Percentiles rank a stretch among this genome's conserved stretches.
phyloP scores from a whole-genome alignment of 2,888 invertebrate genomes.

The Sthenelais limicola region DNA sequence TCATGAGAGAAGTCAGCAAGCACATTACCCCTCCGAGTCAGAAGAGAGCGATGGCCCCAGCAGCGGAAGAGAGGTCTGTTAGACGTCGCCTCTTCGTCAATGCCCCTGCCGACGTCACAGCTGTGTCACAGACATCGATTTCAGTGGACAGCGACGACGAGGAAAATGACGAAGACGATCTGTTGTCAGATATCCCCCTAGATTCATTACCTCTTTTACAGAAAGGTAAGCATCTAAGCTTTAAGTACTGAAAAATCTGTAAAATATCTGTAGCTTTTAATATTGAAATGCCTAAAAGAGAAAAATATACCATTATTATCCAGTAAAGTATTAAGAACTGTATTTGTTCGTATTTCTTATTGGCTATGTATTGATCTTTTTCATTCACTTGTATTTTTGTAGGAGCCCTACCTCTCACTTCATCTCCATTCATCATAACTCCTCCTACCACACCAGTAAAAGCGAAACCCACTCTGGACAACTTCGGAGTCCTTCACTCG shows the following conservation, averaged over 20 bases:
- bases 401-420: slow-evolving; percentile 26
- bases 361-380: neutral
- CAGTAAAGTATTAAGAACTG: no score
- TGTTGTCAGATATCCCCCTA: no score
- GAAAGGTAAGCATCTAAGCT: no score
- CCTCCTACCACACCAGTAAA: slow-evolving; percentile 7
- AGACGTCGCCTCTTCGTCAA: neutral
- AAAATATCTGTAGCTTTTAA: no score
- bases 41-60: neutral
- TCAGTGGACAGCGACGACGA: slow-evolving; percentile 30
- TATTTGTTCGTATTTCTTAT: neutral
- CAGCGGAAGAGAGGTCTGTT: neutral
- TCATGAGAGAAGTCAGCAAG: slow-evolving; percentile 35
- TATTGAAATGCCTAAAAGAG: no score
- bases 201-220: no score
- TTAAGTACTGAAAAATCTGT: no score
- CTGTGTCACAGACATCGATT: neutral
- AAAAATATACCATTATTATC: no score
- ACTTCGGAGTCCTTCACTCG: no score
- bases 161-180: no score
- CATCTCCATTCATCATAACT: slow-evolving; percentile 18
- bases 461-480: slow-evolving; percentile 4
- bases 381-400: neutral
- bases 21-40: neutral
- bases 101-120: no score